Conservation (phyloP, 2,113 vertebrate species). For the Oophaga pumilio region DNA sequence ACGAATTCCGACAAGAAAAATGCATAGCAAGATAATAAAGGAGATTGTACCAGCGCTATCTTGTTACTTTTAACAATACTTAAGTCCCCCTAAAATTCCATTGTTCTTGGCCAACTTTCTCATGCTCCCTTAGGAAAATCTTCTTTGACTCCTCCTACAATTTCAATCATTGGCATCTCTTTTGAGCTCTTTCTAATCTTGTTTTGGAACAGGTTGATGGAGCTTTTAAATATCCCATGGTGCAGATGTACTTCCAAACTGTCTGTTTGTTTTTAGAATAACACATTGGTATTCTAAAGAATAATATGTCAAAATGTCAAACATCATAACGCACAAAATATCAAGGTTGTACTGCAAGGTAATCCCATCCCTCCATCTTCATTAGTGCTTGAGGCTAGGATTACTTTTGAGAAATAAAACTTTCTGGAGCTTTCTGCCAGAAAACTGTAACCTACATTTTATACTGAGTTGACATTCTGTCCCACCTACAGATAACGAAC, state of each 20-base stretch:
- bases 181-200: slow-evolving; percentile 18
- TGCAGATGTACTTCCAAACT: slow-evolving; percentile 29
- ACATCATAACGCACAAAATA: slow-evolving; percentile 45
- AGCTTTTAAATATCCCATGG: slow-evolving; percentile 32
- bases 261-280: slow-evolving; percentile 40
- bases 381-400: slow-evolving; percentile 56
- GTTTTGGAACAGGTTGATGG: slow-evolving; percentile 33
- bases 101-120: slow-evolving; percentile 35
- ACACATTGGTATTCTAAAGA: slow-evolving; percentile 53
- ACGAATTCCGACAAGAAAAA: slow-evolving; percentile 34
- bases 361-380: slow-evolving; percentile 57
- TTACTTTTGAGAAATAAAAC: slow-evolving; percentile 55
- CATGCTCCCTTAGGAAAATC: slow-evolving; percentile 43
- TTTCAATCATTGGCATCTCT: slow-evolving; percentile 37
- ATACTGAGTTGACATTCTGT: slow-evolving; percentile 13
- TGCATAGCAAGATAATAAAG: slow-evolving; percentile 25
- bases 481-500: slow-evolving; percentile 26
- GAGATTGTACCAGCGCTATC: slow-evolving; percentile 48
- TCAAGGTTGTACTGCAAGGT: slow-evolving; percentile 52
- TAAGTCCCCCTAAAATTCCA: slow-evolving; percentile 49
- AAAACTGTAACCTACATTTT: slow-evolving; percentile 47
- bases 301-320: slow-evolving; percentile 57
- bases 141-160: slow-evolving; percentile 2
- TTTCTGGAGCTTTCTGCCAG: slow-evolving; percentile 48
- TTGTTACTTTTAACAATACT: slow-evolving; percentile 48